Base-by-base conservation (phyloP, 2,797 vertebrate genomes). In the Peromyscus melanophrys region DNA sequence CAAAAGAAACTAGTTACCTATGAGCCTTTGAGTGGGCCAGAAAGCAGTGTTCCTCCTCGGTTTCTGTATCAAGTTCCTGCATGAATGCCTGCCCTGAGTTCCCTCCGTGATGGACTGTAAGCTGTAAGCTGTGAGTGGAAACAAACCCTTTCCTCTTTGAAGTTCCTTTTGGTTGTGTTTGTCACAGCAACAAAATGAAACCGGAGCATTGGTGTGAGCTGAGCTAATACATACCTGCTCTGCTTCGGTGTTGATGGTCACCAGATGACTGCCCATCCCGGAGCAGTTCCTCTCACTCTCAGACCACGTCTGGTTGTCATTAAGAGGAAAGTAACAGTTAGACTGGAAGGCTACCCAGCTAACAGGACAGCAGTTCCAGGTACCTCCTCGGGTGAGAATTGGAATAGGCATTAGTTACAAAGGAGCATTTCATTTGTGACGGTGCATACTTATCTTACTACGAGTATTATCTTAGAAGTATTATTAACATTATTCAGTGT, bases 331-430 rank as follows among this genome's bases (percentile, higher is more conserved):
- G 37, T 96, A 98, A 61, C 97, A 97, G 21, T 77, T 81, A 76
- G 83, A 96, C 83, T 91, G 94, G 52, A 97, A 97, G 37, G 52
- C 59, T 71, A 31, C 87, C 97, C 96, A 97, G 71, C 65, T 87
- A 21, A n/a, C n/a, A 73, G 97, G 96, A 71, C 97, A 97, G 37
- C 97, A 97, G 69, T 23, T 94, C 95, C 96, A 93, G 37, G 27
- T 46, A 82, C 9, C 80, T 2, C 57, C 96, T 95, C 4, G 1
- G 8, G 77, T 65, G 52, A 92, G 95, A 89, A 94, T 67, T 4
- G 5, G 80, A 92, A 80, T 25, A 14, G 69, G 91, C 90, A 61
- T 95, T 52, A 88, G 7, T 95, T 92, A 78, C 13, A 83, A 84
- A 55, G 40, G 29, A 67, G 1, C 5, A 75, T 77, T 73, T 76